Percentiles rank a stretch among this genome's conserved stretches.
Conservation (phyloP, 2,113 vertebrate species). For the Ophthalmolycus amberensis region DNA sequence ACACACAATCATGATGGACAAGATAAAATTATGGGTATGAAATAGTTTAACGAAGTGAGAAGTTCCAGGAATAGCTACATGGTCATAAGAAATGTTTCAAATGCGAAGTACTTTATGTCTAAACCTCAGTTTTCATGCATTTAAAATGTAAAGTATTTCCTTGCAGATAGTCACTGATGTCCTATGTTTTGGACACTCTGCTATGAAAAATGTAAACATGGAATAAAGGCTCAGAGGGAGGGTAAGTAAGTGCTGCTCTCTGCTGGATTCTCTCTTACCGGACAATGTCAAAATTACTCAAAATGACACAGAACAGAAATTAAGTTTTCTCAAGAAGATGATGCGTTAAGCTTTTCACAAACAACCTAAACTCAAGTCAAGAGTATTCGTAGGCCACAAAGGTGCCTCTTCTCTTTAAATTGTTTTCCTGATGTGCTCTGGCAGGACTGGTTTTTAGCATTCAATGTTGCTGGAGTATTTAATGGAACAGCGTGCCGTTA, state of each 20-base stretch:
- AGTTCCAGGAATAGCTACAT: background rate
- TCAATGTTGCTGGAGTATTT: background rate
- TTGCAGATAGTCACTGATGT: conserved; percentile 1
- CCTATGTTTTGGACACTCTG: background rate
- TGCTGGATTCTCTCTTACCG: conserved; percentile 33
- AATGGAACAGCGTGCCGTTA: background rate
- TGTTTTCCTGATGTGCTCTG: background rate
- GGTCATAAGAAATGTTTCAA: background rate
- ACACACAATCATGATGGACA: conserved; percentile 3
- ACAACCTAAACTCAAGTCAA: background rate
- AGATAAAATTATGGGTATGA: background rate
- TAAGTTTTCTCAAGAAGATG: background rate
- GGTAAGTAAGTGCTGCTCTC: conserved; percentile 50
- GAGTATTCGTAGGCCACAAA: background rate
- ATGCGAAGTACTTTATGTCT: background rate
- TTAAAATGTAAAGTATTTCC: background rate
- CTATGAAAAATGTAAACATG: conserved; percentile 13
- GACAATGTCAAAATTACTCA: conserved; percentile 9
- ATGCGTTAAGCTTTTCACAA: background rate
- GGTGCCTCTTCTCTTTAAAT: background rate
- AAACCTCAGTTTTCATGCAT: background rate
- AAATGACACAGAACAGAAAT: background rate
- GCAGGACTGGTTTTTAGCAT: background rate
- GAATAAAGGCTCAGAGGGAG: conserved; percentile 18
- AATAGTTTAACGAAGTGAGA: background rate